These are phyloP conservation scores for Chiloscyllium punctatum DNA, from an alignment of 2,797 vertebrate species.

Conservation along the genomic window DNA sequence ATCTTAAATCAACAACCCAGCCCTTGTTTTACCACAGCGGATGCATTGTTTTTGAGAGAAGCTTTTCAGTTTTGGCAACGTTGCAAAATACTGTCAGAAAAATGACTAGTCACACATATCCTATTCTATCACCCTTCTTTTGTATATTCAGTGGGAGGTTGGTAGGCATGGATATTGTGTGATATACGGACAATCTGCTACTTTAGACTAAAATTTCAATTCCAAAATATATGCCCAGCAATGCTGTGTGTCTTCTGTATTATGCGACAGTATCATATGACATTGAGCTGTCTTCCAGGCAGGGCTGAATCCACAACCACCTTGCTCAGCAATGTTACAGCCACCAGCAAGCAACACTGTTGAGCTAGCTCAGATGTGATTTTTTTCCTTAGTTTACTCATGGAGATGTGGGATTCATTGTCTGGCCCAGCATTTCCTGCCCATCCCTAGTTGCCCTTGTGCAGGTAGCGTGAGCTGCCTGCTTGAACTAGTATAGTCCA, in stretches of 20 bases:
- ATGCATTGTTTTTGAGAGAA: background rate
- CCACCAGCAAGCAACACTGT: background rate
- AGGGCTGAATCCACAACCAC: background rate
- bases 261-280: background rate
- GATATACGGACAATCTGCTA: background rate
- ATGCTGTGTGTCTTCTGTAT: background rate
- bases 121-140: no score
- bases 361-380: background rate
- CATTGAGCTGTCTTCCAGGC: background rate
- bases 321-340: background rate
- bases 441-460: no score
- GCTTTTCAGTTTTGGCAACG: background rate
- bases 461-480: no score
- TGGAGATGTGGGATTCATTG: no score
- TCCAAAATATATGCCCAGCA: background rate
- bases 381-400: no score
- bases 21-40: background rate
- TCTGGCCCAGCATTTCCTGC: no score
- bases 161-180: background rate
- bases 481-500: no score
- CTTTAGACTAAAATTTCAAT: background rate
- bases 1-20: no score
- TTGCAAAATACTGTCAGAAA: background rate
- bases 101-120: background rate
- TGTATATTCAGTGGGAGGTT: background rate